phyloP scores from a whole-genome alignment of 2,113 vertebrate genomes.

The Psittacara wagleri region DNA sequence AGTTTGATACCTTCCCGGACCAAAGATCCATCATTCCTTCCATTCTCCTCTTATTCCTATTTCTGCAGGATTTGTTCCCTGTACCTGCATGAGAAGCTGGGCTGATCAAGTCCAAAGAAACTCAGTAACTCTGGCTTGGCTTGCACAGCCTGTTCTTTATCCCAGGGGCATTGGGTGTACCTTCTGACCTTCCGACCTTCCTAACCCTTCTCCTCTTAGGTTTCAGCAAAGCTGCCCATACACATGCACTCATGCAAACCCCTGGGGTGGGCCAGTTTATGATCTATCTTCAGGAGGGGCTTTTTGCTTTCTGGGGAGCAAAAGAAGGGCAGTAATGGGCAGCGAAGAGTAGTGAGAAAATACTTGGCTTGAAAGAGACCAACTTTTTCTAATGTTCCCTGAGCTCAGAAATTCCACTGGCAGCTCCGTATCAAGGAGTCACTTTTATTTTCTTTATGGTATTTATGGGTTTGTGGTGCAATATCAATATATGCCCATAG shows the following conservation, averaged over 20 bases:
- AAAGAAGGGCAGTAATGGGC: not conserved
- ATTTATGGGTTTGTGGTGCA: constrained; percentile 47
- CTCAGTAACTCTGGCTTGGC: not conserved
- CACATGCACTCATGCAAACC: not conserved
- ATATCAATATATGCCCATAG: constrained; percentile 16
- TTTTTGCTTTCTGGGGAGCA: not conserved
- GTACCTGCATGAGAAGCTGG: not conserved
- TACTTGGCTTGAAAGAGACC: not conserved
- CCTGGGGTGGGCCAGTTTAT: not conserved
- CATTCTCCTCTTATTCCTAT: not conserved
- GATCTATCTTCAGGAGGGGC: not conserved
- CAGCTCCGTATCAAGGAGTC: not conserved
- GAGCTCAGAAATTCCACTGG: constrained; percentile 49
- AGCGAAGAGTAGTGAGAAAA: not conserved
- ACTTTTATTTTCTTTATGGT: constrained; percentile 41
- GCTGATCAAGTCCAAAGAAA: not conserved
- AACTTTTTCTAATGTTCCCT: not conserved
- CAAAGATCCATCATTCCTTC: not conserved
- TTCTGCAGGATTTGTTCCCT: not conserved
- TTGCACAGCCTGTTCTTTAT: not conserved
- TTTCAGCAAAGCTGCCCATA: not conserved
- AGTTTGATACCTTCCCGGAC: not conserved
- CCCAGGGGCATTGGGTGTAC: not conserved
- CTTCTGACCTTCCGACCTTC: not conserved
- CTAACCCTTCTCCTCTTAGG: not conserved